phyloP scores from a whole-genome alignment of 2,888 invertebrate species.

The Rhagonycha fulva region DNA sequence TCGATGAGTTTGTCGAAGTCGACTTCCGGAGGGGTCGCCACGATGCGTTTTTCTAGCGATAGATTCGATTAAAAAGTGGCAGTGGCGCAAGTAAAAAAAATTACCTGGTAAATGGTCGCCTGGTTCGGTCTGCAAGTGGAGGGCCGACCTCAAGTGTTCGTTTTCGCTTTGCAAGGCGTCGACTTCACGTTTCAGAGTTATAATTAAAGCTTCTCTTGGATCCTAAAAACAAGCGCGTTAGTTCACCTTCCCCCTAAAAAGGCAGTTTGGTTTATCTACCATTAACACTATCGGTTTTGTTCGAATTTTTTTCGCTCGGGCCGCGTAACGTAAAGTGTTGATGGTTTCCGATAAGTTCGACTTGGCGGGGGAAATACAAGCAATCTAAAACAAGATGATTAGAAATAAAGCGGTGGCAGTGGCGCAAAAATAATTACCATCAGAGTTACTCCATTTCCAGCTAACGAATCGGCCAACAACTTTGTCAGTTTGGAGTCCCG shows the following conservation, averaged over 20 bases:
- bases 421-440: conserved; percentile 66
- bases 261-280: conserved; percentile 65
- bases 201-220: conserved; percentile 87
- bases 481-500: conserved; percentile 94
- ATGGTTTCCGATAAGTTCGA: conserved; percentile 86
- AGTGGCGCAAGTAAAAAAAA: neutral
- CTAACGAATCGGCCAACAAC: conserved; percentile 87
- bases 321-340: conserved; percentile 90
- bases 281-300: conserved; percentile 93
- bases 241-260: neutral
- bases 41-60: conserved; percentile 44
- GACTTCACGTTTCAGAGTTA: conserved; percentile 87
- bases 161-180: conserved; percentile 85
- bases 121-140: conserved; percentile 62
- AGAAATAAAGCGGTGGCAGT: neutral
- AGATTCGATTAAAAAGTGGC: neutral
- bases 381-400: conserved; percentile 67
- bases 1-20: conserved; percentile 75
- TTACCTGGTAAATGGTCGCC: conserved; percentile 48
- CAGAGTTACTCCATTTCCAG: conserved; percentile 91
- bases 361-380: conserved; percentile 89
- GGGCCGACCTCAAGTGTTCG: conserved; percentile 78
- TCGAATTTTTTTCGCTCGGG: conserved; percentile 88
- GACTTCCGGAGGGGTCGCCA: conserved; percentile 57
- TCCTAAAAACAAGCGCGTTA: conserved; percentile 62